Conservation (phyloP, 2,113 vertebrate species). For the Dendropsophus ebraccatus region DNA sequence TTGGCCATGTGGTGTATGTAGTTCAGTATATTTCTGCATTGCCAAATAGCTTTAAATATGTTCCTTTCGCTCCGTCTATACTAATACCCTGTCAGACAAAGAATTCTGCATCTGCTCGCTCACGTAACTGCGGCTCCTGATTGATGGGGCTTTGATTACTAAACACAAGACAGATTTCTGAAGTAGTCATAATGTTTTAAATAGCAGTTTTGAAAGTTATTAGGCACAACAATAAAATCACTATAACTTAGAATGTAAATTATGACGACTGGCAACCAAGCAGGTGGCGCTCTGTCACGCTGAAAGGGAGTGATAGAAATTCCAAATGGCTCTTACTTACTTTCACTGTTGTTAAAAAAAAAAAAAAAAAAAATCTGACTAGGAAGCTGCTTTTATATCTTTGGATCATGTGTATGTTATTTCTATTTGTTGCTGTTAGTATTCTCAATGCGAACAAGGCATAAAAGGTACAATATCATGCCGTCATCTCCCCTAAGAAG, state of each 20-base stretch:
- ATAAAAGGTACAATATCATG: neutral
- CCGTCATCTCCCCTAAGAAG: neutral
- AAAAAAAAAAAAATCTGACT: too few species aligned
- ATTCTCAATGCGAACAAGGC: neutral
- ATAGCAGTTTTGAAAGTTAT: constrained; percentile 9
- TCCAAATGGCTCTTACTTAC: neutral
- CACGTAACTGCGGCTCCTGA: neutral
- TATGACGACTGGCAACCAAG: neutral
- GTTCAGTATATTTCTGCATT: neutral
- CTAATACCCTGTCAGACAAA: neutral
- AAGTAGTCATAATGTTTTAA: constrained; percentile 26
- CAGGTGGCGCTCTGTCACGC: constrained; percentile 24
- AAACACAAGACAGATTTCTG: constrained; percentile 10
- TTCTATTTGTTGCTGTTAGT: neutral
- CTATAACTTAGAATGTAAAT: neutral
- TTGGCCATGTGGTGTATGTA: too few species aligned
- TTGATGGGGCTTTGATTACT: neutral
- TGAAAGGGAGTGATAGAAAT: neutral
- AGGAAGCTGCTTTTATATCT: neutral
- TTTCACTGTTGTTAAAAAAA: neutral
- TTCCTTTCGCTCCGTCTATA: neutral
- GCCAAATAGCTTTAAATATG: neutral
- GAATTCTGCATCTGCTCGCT: neutral
- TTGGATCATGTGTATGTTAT: neutral
- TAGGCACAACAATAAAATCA: constrained; percentile 12